phyloP scores from a whole-genome alignment of 2,797 vertebrate genomes.

The Eulemur mongoz region DNA sequence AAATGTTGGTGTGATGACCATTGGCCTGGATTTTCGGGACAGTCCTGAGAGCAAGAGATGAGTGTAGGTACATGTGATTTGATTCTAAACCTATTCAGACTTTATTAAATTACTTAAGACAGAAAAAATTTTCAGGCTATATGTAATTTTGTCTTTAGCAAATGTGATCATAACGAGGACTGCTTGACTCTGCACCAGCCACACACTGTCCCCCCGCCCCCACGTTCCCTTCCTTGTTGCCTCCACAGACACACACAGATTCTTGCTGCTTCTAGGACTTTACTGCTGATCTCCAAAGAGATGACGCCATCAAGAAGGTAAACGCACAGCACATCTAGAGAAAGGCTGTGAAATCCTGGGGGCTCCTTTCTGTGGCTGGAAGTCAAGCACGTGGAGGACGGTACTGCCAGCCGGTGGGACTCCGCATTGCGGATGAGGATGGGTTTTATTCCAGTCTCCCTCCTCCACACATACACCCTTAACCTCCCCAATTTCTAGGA shows the following conservation, averaged over 20 bases:
- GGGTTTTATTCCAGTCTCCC: background rate
- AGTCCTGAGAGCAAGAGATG: background rate
- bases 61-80: background rate
- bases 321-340: background rate
- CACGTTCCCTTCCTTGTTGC: background rate
- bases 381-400: background rate
- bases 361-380: background rate
- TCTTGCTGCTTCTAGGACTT: background rate
- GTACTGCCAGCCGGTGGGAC: background rate
- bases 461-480: background rate
- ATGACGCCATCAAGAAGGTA: background rate
- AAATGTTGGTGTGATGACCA: rapidly evolving
- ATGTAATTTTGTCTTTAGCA: background rate
- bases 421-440: background rate
- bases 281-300: background rate
- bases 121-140: background rate
- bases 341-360: background rate
- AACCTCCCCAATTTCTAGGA: background rate
- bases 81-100: background rate
- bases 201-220: too few species aligned
- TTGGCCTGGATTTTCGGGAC: background rate
- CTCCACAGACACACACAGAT: background rate
- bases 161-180: background rate
- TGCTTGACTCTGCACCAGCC: background rate
- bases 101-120: background rate